Evolutionary conservation across 1,140 invertebrate species (phyloP), one percentile per base, ranked within the genome.

Genomic region (Lordiphosa mommai): DNA sequence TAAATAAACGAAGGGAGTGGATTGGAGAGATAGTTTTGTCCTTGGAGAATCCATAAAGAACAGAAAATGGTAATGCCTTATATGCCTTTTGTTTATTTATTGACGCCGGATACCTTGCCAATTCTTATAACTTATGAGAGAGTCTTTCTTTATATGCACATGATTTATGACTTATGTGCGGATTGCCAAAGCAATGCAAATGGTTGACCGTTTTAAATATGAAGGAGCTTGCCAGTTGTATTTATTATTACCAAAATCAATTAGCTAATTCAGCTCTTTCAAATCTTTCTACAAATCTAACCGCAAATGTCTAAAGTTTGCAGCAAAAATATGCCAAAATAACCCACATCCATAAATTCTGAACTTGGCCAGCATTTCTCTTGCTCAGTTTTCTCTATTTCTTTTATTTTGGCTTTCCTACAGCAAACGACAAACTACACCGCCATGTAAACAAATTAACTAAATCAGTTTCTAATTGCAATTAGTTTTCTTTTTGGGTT

Each of bases 81-180:
- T 64, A 82, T 66, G 76, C 71, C 74, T 76, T 73, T 72, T 82
- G 76, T 82, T 84, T 82, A 82, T 82, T 82, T 82, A 82, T 82
- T 84, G 76, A 76, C 66, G 76, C 72, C 53, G 58, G 64, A 40
- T 38, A 20, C 66, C 71, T 84, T 82, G 76, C 76, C 76, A 82
- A 82, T 71, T 82, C 69, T 38, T 82, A 57, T 82, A 82, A 84
- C 77, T 84, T 82, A 67, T 72, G 76, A 55, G 53, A 71, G 53
- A 52, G 71, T 64, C 58, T 52, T 59, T 17, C 10, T 34, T 32
- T 37, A 3, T 48, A 30, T 16, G 10, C 17, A 40, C 48, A 69
- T 79, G 74, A 79, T 80, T 82, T 79, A 79, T 74, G 64, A 14
- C 47, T 38, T 51, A 50, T 80, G 37, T 33, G 33, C 48, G 53